phyloP scores from a whole-genome alignment of 2,797 vertebrate genomes.

The Sternotherus odoratus region DNA sequence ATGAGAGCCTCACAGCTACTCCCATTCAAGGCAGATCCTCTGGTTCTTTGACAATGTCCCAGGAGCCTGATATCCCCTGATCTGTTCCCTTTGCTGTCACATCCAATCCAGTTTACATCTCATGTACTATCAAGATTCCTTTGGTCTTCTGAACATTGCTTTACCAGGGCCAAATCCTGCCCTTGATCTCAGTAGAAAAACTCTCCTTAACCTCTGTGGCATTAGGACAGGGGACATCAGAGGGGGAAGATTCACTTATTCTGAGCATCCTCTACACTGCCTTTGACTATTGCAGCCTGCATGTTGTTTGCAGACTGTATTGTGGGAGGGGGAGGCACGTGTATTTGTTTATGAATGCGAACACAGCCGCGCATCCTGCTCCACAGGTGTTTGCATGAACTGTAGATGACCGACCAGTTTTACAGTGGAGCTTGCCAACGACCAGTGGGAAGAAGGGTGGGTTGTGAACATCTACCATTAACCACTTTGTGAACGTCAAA shows the following conservation, averaged over 20 bases:
- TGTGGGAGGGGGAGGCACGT: neutral
- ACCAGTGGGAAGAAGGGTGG: neutral
- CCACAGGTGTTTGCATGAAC: neutral
- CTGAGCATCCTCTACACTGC: neutral
- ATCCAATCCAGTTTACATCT: neutral
- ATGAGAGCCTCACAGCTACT: neutral
- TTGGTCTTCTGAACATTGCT: neutral
- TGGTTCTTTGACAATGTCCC: neutral
- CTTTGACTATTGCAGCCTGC: neutral
- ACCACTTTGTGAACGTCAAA: neutral
- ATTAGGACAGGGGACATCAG: neutral
- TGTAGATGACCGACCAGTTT: neutral
- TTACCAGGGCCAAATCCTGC: neutral
- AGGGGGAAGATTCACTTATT: neutral
- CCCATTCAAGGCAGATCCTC: neutral
- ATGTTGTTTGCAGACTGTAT: neutral
- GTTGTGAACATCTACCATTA: neutral
- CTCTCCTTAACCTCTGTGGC: neutral
- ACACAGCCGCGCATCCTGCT: neutral
- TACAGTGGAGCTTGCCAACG: neutral
- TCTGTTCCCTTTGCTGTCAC: neutral
- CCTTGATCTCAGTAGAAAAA: neutral
- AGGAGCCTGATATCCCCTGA: neutral
- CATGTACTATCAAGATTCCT: neutral
- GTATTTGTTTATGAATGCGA: neutral